phyloP scores from a whole-genome alignment of 2,797 vertebrate genomes.

The Acipenser transmontanus region DNA sequence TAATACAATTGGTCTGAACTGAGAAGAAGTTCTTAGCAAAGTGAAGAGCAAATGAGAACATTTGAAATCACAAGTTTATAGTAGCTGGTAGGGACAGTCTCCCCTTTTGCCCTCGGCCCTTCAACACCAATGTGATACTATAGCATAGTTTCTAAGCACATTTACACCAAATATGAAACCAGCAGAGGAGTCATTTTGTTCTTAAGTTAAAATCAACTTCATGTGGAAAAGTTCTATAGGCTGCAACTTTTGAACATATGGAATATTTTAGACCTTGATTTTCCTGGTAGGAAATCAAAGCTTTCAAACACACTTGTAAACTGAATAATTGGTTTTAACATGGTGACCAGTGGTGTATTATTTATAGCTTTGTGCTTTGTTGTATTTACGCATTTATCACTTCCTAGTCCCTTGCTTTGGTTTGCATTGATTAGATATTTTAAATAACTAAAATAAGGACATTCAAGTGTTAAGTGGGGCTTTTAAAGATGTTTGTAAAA shows the following conservation, averaged over 20 bases:
- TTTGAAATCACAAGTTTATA: too few relatives aligned
- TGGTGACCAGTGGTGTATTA: not conserved
- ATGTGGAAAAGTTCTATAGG: conserved; percentile 38
- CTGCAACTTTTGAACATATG: conserved; percentile 33
- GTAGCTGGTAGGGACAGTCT: too few relatives aligned
- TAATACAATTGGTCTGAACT: too few relatives aligned
- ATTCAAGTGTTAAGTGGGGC: not conserved
- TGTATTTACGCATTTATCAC: not conserved
- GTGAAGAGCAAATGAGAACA: too few relatives aligned
- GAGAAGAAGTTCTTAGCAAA: too few relatives aligned
- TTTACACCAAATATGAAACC: conserved; percentile 7
- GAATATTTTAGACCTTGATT: conserved; percentile 32
- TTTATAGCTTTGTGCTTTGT: not conserved
- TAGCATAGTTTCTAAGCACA: not conserved
- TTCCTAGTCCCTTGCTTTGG: not conserved
- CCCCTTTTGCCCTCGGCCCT: too few relatives aligned
- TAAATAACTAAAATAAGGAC: not conserved
- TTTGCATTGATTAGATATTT: not conserved
- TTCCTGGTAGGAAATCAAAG: conserved; percentile 46
- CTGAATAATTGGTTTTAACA: conserved; percentile 42
- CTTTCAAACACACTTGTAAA: conserved; percentile 35
- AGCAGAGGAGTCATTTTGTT: conserved; percentile 47
- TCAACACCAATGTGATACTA: too few relatives aligned
- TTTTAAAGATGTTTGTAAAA: not conserved
- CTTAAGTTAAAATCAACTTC: conserved; percentile 39